phyloP scores from a whole-genome alignment of 2,797 vertebrate species.

The Sciaenops ocellatus region DNA sequence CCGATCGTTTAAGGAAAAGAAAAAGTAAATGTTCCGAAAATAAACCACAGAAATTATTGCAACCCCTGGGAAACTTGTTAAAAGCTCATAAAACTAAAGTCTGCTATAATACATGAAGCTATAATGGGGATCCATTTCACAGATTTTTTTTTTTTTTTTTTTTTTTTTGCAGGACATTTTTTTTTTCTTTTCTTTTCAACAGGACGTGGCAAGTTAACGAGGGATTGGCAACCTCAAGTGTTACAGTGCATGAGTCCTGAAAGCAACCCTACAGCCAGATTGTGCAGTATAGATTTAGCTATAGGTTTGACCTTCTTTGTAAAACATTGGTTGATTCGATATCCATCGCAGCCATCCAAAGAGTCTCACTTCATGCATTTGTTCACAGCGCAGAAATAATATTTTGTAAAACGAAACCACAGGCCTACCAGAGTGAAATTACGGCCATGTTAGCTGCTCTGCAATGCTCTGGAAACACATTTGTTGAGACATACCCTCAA shows the following conservation, averaged over 20 bases:
- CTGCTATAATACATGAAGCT: slow-evolving; percentile 83
- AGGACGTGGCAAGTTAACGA: slow-evolving; percentile 82
- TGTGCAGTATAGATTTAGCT: slow-evolving; percentile 2
- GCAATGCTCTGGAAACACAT: neutral
- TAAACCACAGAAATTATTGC: slow-evolving; percentile 89
- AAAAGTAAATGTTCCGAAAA: slow-evolving; percentile 83
- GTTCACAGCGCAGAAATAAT: neutral
- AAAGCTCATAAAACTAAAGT: slow-evolving; percentile 89
- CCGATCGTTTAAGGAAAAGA: slow-evolving; percentile 73
- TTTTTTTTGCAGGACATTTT: slow-evolving; percentile 20
- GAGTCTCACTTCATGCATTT: neutral
- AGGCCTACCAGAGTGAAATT: neutral
- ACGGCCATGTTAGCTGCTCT: no score
- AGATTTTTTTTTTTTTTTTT: slow-evolving; percentile 58
- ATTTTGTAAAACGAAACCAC: neutral
- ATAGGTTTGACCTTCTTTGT: slow-evolving; percentile 25
- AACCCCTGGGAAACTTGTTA: slow-evolving; percentile 88
- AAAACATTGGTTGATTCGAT: neutral
- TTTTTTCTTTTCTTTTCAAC: slow-evolving; percentile 74
- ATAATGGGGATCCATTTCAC: slow-evolving; percentile 85
- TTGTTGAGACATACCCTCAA: neutral
- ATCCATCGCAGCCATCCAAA: neutral
- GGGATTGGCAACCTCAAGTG: slow-evolving; percentile 68
- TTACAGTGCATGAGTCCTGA: slow-evolving; percentile 48
- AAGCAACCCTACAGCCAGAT: slow-evolving; percentile 11